Conservation (phyloP, 2,888 invertebrate species). For the Leucozona laternaria region DNA sequence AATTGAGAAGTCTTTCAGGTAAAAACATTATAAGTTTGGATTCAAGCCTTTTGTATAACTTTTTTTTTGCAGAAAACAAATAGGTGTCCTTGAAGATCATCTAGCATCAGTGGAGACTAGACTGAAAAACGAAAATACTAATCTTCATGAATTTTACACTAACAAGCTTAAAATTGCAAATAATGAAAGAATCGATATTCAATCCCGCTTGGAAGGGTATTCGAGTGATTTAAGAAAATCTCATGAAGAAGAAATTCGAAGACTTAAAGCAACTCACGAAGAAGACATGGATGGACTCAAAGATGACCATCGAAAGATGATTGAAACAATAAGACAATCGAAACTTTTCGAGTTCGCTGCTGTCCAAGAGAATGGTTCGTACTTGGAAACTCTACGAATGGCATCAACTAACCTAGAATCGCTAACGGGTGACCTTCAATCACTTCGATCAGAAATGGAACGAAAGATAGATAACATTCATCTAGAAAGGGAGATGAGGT, state of each 20-base stretch:
- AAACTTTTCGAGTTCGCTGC: slow-evolving; percentile 82
- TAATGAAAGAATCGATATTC: slow-evolving; percentile 78
- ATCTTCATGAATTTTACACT: slow-evolving; percentile 78
- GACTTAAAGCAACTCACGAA: slow-evolving; percentile 80
- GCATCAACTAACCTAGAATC: slow-evolving; percentile 81
- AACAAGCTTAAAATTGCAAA: slow-evolving; percentile 79
- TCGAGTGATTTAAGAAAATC: slow-evolving; percentile 78
- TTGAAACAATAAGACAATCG: slow-evolving; percentile 82
- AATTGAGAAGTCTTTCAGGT: slow-evolving; percentile 83
- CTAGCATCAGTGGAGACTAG: slow-evolving; percentile 80
- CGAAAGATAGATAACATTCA: slow-evolving; percentile 78
- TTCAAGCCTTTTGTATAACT: background rate
- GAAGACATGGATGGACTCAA: slow-evolving; percentile 79
- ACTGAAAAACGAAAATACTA: slow-evolving; percentile 80
- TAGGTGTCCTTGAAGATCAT: slow-evolving; percentile 81
- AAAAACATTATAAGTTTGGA: slow-evolving; percentile 15
- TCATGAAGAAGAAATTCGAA: slow-evolving; percentile 80
- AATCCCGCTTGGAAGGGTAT: slow-evolving; percentile 78
- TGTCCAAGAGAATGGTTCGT: slow-evolving; percentile 82
- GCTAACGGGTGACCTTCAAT: slow-evolving; percentile 79
- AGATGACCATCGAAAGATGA: slow-evolving; percentile 79
- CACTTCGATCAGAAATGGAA: slow-evolving; percentile 80
- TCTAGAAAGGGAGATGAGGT: slow-evolving; percentile 79
- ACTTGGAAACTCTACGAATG: slow-evolving; percentile 81
- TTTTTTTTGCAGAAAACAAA: slow-evolving; percentile 80